A percentile compares a stretch with the other conserved stretches of the same genome.
Evolutionary conservation across 2,113 vertebrate genomes (phyloP).

Genomic region (Spilogale gracilis): DNA sequence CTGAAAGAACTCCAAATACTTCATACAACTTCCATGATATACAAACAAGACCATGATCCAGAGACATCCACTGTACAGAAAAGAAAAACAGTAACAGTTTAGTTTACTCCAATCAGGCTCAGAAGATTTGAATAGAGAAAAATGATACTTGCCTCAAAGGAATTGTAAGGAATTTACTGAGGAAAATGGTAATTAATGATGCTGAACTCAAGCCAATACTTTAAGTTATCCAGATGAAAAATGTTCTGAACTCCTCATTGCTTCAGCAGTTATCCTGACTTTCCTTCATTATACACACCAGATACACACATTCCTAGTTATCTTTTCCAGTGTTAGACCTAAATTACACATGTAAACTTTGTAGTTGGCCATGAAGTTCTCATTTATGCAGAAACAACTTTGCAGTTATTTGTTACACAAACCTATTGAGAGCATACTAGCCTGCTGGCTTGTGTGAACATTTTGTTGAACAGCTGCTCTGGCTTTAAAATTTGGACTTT

Average conservation of each 20-base stretch:
- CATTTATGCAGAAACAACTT: constrained; percentile 71
- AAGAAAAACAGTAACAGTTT: background rate
- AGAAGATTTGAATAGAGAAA: constrained; percentile 31
- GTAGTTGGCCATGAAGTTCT: constrained; percentile 71
- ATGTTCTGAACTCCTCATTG: background rate
- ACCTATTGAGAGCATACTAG: constrained; percentile 68
- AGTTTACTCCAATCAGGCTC: background rate
- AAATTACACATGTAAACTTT: constrained; percentile 66
- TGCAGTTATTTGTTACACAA: constrained; percentile 78
- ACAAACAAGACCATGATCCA: background rate
- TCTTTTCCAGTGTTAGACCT: background rate
- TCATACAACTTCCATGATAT: background rate
- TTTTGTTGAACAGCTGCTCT: constrained; percentile 80
- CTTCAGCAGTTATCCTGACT: background rate
- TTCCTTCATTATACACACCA: background rate
- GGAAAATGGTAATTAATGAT: constrained; percentile 55
- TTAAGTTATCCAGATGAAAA: constrained; percentile 28
- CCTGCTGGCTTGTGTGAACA: constrained; percentile 70
- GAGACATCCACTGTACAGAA: background rate
- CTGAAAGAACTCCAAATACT: background rate
- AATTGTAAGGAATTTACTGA: constrained; percentile 39
- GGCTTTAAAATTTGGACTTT: constrained; percentile 76
- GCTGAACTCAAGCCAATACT: constrained; percentile 27
- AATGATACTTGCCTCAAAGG: constrained; percentile 35
- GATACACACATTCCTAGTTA: background rate